Evolutionary conservation across 2,888 invertebrate genomes (phyloP).

Genomic region (Mayetiola destructor): DNA sequence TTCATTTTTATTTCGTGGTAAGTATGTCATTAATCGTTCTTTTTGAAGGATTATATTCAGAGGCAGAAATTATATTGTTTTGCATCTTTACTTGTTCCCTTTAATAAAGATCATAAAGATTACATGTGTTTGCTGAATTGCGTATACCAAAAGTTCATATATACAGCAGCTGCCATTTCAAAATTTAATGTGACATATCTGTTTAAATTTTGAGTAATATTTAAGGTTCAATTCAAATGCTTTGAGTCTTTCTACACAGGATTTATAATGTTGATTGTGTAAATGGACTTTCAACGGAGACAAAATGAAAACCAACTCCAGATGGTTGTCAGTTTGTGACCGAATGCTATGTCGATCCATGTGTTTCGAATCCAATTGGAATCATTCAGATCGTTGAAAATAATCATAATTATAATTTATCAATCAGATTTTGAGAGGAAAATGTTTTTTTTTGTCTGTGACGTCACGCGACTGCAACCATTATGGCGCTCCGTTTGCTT

Average conservation of each 20-base stretch:
- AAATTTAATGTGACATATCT: neutral
- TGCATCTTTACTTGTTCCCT: neutral
- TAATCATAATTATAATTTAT: too few relatives aligned
- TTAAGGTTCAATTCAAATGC: neutral
- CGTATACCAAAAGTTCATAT: neutral
- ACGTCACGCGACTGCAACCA: too few relatives aligned
- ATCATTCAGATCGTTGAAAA: too few relatives aligned
- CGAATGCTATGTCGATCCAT: too few relatives aligned
- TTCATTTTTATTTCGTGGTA: too few relatives aligned
- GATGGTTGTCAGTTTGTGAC: neutral
- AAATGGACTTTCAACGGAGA: constrained; percentile 1
- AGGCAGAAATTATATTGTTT: neutral
- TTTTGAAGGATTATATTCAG: neutral
- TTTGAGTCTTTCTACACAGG: neutral
- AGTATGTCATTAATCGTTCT: neutral
- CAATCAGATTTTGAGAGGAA: too few relatives aligned
- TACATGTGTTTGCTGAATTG: too few relatives aligned
- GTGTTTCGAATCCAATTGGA: too few relatives aligned
- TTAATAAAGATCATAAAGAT: neutral
- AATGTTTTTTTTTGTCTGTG: too few relatives aligned
- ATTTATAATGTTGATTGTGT: constrained; percentile 4
- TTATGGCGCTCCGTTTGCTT: too few relatives aligned
- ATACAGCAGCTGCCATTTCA: neutral
- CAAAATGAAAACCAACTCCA: neutral
- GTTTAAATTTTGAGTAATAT: too few relatives aligned